phyloP scores from a whole-genome alignment of 2,888 invertebrate genomes.

The Mamestra brassicae region DNA sequence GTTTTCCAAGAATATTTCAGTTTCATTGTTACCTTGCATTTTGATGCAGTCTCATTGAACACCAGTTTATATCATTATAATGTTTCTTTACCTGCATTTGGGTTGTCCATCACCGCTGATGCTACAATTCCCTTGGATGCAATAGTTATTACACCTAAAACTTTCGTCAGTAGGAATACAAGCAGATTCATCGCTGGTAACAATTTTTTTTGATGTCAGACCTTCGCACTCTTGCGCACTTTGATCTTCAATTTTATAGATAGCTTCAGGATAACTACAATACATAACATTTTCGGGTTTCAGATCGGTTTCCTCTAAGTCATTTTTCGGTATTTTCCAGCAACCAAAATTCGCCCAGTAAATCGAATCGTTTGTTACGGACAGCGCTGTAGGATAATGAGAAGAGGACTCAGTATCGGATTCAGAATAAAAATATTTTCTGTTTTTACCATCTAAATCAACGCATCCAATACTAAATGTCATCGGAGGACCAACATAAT shows the following conservation, averaged over 20 bases:
- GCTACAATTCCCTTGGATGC: neutral
- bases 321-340: neutral
- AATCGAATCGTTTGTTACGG: neutral
- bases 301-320: too few relatives aligned
- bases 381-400: too few relatives aligned
- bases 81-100: slow-evolving; percentile 1
- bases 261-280: neutral
- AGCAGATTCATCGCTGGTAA: neutral
- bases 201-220: neutral
- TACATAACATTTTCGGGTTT: too few relatives aligned
- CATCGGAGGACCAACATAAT: neutral
- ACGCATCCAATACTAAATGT: neutral
- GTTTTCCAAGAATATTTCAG: too few relatives aligned
- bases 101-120: slow-evolving; percentile 1
- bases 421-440: neutral
- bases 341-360: neutral
- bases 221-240: neutral
- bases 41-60: too few relatives aligned
- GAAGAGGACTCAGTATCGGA: too few relatives aligned
- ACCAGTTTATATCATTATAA: too few relatives aligned
- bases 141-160: neutral
- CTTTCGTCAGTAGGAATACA: neutral
- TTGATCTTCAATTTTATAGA: neutral
- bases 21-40: too few relatives aligned
- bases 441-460: neutral